These are phyloP conservation scores for Crotalus horridus DNA, from an alignment of 2,113 vertebrate genomes.

Conservation along the genomic window DNA sequence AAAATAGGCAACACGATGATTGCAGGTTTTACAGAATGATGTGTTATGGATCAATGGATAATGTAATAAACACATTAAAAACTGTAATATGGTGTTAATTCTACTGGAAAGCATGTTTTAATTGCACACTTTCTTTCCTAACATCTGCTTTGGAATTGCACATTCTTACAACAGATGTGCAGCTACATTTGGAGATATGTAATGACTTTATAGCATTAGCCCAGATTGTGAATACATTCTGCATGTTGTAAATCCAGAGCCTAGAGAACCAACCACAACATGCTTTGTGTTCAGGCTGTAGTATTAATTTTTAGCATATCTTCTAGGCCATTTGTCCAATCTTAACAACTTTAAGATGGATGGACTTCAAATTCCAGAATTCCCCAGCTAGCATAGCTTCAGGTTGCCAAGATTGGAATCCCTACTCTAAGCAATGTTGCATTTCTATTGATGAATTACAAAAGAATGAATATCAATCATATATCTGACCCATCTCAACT, in stretches of 20 bases:
- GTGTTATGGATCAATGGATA: neutral
- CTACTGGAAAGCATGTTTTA: slow-evolving; percentile 20
- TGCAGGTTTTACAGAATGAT: slow-evolving; percentile 6
- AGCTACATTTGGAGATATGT: neutral
- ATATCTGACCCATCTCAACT: neutral
- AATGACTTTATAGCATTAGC: neutral
- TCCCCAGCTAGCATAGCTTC: too few relatives aligned
- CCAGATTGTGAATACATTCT: neutral
- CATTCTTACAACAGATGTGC: slow-evolving; percentile 8
- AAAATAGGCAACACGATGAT: slow-evolving; percentile 5
- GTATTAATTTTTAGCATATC: neutral
- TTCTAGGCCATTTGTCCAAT: neutral
- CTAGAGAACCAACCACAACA: neutral
- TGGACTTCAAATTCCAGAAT: neutral
- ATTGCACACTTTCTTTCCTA: slow-evolving; percentile 6
- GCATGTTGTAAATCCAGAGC: neutral
- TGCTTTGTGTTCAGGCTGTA: neutral
- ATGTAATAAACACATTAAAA: slow-evolving; percentile 26
- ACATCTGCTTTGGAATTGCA: slow-evolving; percentile 17
- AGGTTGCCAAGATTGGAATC: neutral
- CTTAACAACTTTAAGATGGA: neutral
- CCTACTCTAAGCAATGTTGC: neutral
- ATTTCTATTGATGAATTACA: neutral
- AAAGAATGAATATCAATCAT: neutral
- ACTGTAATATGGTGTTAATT: slow-evolving; percentile 13